Evolutionary conservation across 2,113 vertebrate genomes (phyloP), one percentile per base, ranked within the genome.

Genomic region (Hemiprocne comata): DNA sequence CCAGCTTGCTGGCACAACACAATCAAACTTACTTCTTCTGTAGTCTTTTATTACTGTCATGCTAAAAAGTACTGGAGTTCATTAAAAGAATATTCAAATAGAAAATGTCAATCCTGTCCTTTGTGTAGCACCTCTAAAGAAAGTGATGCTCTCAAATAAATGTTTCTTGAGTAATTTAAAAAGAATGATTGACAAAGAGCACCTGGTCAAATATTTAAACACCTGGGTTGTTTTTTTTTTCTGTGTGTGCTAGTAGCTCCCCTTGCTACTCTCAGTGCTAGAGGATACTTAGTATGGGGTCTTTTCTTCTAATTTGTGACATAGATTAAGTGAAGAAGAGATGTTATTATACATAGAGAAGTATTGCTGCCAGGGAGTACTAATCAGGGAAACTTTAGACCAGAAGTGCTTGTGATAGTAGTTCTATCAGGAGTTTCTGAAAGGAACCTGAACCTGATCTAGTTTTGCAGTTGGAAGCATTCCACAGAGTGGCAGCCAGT

Each of bases 281-380:
- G 51, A 89, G 66, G 57, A 84, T 57, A 55, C 15, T 87, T 91
- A 65, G 62, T 87, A 13, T 26, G 31, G 70, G 62, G 73, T 82
- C 58, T 77, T 62, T 78, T 83, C 80, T 75, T 89, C 40, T 46
- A 73, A 17, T 50, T 64, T 81, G 36, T 91, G 71, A 61, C 54
- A 54, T 14, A 78, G 70, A 85, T 92, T 75, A 92, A 84, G 50
- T 79, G 60, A 70, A 89, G 60, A 76, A 85, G 70, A 94, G 58
- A 65, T 70, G 50, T 60, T 74, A 62, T 79, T 85, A 54, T 57
- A 81, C n/a, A 34, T 28, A 66, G 87, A 61, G 31, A 78, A 65
- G 38, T 78, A 36, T 31, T 57, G 33, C 31, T 94, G 87, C 77
- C 87, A 85, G 58, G 66, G 44, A 81, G 31, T 51, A n/a, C 58